These are phyloP conservation scores for Elaphurus davidianus DNA, from an alignment of 2,113 vertebrate species.

Conservation along the genomic window DNA sequence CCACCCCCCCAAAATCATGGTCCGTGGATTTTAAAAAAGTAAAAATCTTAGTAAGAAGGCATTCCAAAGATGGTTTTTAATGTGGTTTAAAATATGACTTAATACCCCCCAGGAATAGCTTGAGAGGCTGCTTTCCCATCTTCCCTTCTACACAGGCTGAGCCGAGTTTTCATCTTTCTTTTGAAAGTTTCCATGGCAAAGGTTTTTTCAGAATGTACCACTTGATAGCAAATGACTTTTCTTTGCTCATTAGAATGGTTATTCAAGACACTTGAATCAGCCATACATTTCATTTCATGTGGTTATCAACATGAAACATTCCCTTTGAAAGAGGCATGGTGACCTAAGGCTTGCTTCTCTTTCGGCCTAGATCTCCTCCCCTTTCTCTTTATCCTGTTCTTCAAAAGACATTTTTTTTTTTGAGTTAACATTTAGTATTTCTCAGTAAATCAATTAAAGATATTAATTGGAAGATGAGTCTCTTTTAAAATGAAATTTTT, in stretches of 20 bases:
- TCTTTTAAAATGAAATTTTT: constrained; percentile 61
- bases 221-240: constrained; percentile 65
- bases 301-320: constrained; percentile 74
- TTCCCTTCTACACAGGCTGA: neutral
- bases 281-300: constrained; percentile 69
- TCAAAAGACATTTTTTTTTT: constrained; percentile 66
- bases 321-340: constrained; percentile 62
- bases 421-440: constrained; percentile 66
- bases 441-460: constrained; percentile 79
- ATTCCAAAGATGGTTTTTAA: neutral
- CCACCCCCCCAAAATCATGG: neutral
- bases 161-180: constrained; percentile 34
- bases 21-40: neutral
- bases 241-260: constrained; percentile 75
- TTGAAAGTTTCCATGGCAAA: constrained; percentile 60
- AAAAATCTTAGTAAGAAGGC: neutral
- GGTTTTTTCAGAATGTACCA: constrained; percentile 11
- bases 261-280: constrained; percentile 65
- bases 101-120: neutral
- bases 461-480: constrained; percentile 65
- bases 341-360: constrained; percentile 70
- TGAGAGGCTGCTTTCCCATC: neutral
- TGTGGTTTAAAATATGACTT: neutral
- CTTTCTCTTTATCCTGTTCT: constrained; percentile 62
- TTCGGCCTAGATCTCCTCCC: constrained; percentile 64